These are phyloP conservation scores for Arenicola marina DNA, from an alignment of 2,888 invertebrate genomes.

Conservation along the genomic window DNA sequence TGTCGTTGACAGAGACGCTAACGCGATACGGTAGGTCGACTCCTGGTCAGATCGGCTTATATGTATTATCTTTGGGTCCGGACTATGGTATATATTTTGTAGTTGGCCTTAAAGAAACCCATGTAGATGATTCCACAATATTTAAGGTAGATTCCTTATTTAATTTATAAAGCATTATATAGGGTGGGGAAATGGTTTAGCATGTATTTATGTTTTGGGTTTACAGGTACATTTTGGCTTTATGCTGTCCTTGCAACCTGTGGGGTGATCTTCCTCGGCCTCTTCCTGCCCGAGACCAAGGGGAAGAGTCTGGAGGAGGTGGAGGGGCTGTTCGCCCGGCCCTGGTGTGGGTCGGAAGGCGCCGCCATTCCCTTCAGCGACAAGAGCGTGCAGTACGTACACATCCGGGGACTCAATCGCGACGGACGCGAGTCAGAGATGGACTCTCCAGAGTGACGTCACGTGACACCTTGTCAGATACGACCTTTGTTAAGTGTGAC, in stretches of 20 bases:
- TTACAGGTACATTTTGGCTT: constrained; percentile 65
- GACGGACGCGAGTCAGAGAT: constrained; percentile 57
- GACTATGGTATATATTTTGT: too few species aligned
- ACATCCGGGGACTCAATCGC: constrained; percentile 62
- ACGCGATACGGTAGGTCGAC: constrained; percentile 60
- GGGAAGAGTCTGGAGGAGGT: constrained; percentile 65
- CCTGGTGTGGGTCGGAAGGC: constrained; percentile 42
- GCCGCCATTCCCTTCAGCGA: constrained; percentile 44
- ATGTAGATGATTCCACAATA: too few species aligned
- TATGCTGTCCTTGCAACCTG: constrained; percentile 63
- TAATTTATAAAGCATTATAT: too few species aligned
- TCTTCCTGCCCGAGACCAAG: constrained; percentile 66
- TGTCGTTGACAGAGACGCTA: constrained; percentile 61
- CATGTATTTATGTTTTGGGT: too few species aligned
- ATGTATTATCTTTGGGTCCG: too few species aligned
- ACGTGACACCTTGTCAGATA: too few species aligned
- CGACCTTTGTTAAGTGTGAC: too few species aligned
- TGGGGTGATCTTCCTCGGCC: constrained; percentile 56
- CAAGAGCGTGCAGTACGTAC: constrained; percentile 63
- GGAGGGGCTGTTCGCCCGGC: constrained; percentile 61
- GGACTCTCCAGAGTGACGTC: constrained; percentile 38
- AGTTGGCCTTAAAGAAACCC: too few species aligned
- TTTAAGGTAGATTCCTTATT: too few species aligned
- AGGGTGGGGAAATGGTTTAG: too few species aligned
- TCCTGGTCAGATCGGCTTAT: too few species aligned